These are phyloP conservation scores for Sebastes fasciatus DNA, from an alignment of 2,113 vertebrate genomes.

Conservation along the genomic window DNA sequence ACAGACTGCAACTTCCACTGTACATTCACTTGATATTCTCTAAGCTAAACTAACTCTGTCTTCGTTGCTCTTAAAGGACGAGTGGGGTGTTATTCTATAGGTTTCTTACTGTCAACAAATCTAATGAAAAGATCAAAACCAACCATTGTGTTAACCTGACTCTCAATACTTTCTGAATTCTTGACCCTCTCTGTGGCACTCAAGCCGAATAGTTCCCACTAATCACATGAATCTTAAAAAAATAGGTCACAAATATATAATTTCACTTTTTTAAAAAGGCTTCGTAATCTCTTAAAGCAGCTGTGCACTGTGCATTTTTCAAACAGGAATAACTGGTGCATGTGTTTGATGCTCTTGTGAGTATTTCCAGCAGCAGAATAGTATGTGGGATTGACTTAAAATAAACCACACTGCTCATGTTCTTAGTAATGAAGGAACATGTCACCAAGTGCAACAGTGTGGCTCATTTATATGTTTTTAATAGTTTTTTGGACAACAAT, in stretches of 20 bases:
- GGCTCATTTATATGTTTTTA: neutral
- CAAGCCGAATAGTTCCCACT: neutral
- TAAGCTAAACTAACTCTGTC: too few species aligned
- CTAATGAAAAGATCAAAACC: slow-evolving; percentile 4
- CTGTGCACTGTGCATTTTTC: neutral
- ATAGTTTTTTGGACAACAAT: neutral
- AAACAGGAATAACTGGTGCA: neutral
- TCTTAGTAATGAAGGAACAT: neutral
- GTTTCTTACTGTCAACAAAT: neutral
- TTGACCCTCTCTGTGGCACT: neutral
- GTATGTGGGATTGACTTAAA: neutral
- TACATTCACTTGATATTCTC: too few species aligned
- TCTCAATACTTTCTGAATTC: neutral
- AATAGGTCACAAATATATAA: neutral
- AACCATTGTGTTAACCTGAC: neutral
- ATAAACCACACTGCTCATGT: neutral
- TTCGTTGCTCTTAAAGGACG: too few species aligned
- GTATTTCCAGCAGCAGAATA: neutral
- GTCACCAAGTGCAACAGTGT: neutral
- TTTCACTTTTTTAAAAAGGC: neutral
- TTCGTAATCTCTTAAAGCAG: neutral
- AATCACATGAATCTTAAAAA: neutral
- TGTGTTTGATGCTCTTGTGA: neutral
- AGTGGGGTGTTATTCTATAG: neutral
- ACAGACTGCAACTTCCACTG: too few species aligned